Base-by-base conservation (phyloP, 1,140 invertebrate species). In the Zaprionus camerounensis region DNA sequence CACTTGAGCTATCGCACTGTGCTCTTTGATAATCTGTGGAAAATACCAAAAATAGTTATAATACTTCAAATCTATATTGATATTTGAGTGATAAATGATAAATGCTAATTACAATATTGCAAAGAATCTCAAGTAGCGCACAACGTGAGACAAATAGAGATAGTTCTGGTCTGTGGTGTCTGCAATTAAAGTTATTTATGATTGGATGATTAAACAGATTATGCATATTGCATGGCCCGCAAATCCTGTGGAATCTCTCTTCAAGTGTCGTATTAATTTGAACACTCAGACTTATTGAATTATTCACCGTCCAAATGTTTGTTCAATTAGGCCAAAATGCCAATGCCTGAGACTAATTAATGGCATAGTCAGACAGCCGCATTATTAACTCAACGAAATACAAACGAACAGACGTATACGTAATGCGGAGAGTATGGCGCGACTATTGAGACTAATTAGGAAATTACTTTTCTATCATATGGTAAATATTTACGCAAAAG, bases 271-370 rank as follows among this genome's bases (percentile, higher is more conserved):
- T 58, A 64, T 76, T 65, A 76, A 71, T 65, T 76, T 61, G 68
- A 44, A 59, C 68, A 59, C 55, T 71, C 61, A 55, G 69, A 26
- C 34, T 13, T 20, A 65, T 59, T 71, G 41, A 71, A 76, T 71
- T 71, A 71, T 76, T 59, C 59, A 76, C 44, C 58, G 46, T 26
- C 55, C 24, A 59, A 65, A 65, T 76, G 69, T 71, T 76, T 76
- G 73, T 76, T 71, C 56, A 76, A 76, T 71, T 76, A 71, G 61
- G 44, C 49, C 36, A 49, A 57, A 46, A 62, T 69, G 66, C 71
- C 66, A 53, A 62, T 58, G 67, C 31, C 67, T 53, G 67, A 36
- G 61, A 65, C 73, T 76, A 71, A 76, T 71, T 76, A 76, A 76
- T 76, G 73, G 36, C 28, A 44, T 53, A 71, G 53, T 51, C 46